These are phyloP conservation scores for Epinephelus fuscoguttatus DNA, from an alignment of 2,113 vertebrate species.

Conservation along the genomic window DNA sequence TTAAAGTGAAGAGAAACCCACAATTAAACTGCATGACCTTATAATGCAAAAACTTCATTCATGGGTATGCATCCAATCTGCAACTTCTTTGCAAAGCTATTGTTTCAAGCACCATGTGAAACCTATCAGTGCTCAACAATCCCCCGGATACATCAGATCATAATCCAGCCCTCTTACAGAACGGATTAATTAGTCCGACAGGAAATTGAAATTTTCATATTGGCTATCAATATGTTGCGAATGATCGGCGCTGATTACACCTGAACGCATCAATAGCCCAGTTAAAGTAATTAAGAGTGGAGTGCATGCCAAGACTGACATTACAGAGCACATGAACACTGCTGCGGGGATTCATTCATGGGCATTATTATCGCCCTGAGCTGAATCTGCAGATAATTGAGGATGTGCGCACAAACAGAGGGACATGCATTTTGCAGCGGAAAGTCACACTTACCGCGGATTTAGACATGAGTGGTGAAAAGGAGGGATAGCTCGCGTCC, in stretches of 20 bases:
- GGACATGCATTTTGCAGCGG: neutral
- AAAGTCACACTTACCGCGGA: slow-evolving; percentile 74
- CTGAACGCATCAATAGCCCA: slow-evolving; percentile 53
- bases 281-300: slow-evolving; percentile 69
- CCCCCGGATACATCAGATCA: slow-evolving; percentile 9
- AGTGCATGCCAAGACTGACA: slow-evolving; percentile 27
- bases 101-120: slow-evolving; percentile 2
- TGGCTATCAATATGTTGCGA: slow-evolving; percentile 36
- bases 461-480: slow-evolving; percentile 40
- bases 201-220: slow-evolving; percentile 28
- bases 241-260: slow-evolving; percentile 50
- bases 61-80: neutral
- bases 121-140: neutral
- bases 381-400: slow-evolving; percentile 28
- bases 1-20: neutral
- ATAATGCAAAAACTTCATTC: slow-evolving; percentile 27
- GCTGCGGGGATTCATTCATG: slow-evolving; percentile 43
- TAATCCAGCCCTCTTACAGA: neutral
- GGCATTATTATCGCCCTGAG: slow-evolving; percentile 36
- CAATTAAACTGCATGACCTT: neutral
- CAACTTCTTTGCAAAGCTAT: slow-evolving; percentile 41
- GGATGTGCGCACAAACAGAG: slow-evolving; percentile 34
- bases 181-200: slow-evolving; percentile 13
- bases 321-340: slow-evolving; percentile 25
- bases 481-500: slow-evolving; percentile 44